Base-by-base conservation (phyloP, 2,888 invertebrate genomes). In the Tupiocoris notatus region DNA sequence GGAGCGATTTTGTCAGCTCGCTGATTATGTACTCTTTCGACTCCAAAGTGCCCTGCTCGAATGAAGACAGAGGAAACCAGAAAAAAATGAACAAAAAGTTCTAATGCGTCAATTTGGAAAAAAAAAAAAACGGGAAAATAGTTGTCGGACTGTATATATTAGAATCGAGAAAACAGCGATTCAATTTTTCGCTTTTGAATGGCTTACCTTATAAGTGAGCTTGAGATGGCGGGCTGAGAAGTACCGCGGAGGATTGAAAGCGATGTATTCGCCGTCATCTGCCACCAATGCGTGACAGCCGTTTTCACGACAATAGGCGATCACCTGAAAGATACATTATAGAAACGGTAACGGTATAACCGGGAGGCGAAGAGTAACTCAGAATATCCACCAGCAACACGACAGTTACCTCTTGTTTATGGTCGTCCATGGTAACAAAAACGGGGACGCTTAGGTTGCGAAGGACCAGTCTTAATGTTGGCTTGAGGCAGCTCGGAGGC, bases 201-300 rank as follows among this genome's bases (percentile, higher is more conserved):
- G 64, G 24, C 68, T 63, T 64, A 91, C 92, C 87, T 94, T 92
- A 84, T 94, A 95, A 24, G 95, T 95, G 77, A 96, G 88, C 84
- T 95, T 95, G 79, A 96, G 86, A 84, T 93, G 91, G 82, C 93
- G 91, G 3, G 95, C 93, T 76, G 95, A 95, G 84, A 95, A 96
- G 85, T 95, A 95, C 81, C 93, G 88, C 61, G 94, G 93, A 76
- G 94, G 94, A 84, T 95, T 93, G 84, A 95, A 94, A 58, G 92
- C 91, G 78, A 93, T 90, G 84, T 94, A 95, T 84, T 94, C 94
- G 22, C 93, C 92, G 84, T 95, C 92, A 82, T 94, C 92, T 20
- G 94, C 95, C 80, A 96, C 88, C 78, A 96, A 86, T 62, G 93
- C 95, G 83, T 94, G 91, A 83, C 92, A 92, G 80, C 90, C 90